phyloP scores from a whole-genome alignment of 2,113 vertebrate species.

The Bagarius yarrelli region DNA sequence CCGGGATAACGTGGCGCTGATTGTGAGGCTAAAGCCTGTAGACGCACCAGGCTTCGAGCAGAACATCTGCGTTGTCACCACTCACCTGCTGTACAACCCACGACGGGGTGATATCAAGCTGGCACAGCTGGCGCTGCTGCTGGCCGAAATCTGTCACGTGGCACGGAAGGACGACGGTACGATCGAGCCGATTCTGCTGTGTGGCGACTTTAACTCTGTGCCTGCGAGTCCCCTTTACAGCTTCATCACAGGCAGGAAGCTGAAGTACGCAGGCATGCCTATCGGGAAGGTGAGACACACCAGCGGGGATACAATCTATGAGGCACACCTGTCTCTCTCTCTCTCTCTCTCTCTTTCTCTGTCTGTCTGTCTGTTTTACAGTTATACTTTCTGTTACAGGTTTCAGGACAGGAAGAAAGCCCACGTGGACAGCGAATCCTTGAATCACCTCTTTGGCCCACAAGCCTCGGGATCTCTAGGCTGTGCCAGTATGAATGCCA shows the following conservation, averaged over 20 bases:
- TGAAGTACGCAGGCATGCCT: conserved; percentile 83
- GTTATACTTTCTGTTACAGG: conserved; percentile 68
- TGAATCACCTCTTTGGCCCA: conserved; percentile 86
- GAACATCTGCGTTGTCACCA: conserved; percentile 87
- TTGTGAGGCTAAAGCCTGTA: conserved; percentile 79
- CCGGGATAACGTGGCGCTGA: conserved; percentile 92
- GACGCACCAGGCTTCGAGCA: not conserved
- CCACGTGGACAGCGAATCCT: conserved; percentile 82
- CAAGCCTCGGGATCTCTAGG: conserved; percentile 82
- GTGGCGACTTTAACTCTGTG: conserved; percentile 94
- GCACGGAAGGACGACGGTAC: conserved; percentile 73
- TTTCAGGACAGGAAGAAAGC: conserved; percentile 88
- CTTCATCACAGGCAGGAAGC: conserved; percentile 83
- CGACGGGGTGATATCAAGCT: conserved; percentile 93
- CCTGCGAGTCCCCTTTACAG: conserved; percentile 87
- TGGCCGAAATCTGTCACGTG: conserved; percentile 84
- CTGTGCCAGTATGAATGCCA: conserved; percentile 82
- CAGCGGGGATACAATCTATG: not conserved
- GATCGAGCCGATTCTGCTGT: conserved; percentile 81
- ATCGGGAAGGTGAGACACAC: conserved; percentile 79
- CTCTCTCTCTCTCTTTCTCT: too few species aligned
- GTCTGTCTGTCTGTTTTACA: not conserved
- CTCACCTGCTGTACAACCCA: conserved; percentile 94
- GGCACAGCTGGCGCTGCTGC: conserved; percentile 89
- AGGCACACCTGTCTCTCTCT: too few species aligned